Conservation (phyloP, 2,797 vertebrate species). For the Nyctibius grandis region DNA sequence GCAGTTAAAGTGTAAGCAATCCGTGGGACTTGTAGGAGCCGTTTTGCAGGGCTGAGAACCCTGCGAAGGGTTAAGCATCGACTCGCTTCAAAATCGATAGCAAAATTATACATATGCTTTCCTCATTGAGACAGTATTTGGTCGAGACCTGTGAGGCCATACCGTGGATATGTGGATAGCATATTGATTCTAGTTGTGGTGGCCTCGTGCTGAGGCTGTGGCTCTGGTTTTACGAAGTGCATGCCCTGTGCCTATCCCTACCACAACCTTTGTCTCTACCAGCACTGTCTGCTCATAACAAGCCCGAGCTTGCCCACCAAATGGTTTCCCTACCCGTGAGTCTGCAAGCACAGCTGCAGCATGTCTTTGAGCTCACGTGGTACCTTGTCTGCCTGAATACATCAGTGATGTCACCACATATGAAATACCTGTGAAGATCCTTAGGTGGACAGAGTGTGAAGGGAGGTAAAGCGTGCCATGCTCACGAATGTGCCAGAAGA, state of each 20-base stretch:
- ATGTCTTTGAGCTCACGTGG: background rate
- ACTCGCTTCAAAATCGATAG: background rate
- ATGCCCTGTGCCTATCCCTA: background rate
- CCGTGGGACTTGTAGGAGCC: background rate
- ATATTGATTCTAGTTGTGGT: background rate
- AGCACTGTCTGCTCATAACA: background rate
- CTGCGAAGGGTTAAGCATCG: background rate
- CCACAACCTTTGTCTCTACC: background rate
- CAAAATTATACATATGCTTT: background rate
- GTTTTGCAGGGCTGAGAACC: background rate
- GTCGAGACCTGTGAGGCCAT: background rate
- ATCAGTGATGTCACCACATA: fast-evolving
- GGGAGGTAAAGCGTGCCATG: background rate
- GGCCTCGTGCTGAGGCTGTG: background rate
- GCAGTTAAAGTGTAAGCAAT: background rate
- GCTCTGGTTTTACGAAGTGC: background rate
- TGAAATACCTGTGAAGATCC: background rate
- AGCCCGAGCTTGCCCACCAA: background rate
- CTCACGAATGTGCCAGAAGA: background rate
- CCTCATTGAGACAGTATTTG: background rate
- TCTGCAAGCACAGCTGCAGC: background rate
- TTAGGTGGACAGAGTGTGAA: background rate
- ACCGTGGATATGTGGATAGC: fast-evolving
- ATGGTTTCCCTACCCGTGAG: background rate
- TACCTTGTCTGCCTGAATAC: background rate